Base-by-base conservation (phyloP, 2,888 invertebrate species). In the Hydrotaea diabolus region DNA sequence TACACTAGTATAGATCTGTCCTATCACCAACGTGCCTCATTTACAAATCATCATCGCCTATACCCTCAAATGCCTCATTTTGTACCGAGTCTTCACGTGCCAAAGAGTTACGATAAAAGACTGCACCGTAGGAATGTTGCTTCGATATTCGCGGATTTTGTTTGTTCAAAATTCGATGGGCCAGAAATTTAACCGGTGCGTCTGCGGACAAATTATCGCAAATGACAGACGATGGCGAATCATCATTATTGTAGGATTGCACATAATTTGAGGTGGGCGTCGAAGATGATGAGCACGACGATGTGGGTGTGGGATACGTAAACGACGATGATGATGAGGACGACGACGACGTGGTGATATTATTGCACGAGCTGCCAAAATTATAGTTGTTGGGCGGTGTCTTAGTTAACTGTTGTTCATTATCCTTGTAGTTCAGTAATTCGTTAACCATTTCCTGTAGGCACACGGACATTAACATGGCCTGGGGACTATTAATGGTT, bases 391-490 rank as follows among this genome's bases (percentile, higher is more conserved):
- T 0, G 19, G 19, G 5, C 13, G 36, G 49, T 4, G 59, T 77
- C 74, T 57, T 43, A 0, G 17, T 26, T 43, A 79, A 75, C 62
- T 85, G 39, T 69, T 85, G 39, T 36, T 81, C 78, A 74, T 69
- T 69, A 19, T 86, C 85, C 49, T 87, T 88, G 13, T 75, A 87
- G 19, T 84, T 87, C 36, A 91, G 83, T 74, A 99, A 93, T 92
- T 99, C 99, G 90, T 98, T 98, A 0, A 99, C 99, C 94, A 99
- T 97, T 7, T 97, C 96, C 94, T 98, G 97, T 80, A 99, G 94
- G 91, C 98, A 98, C 79, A 98, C 96, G 39, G 98, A 98, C 94
- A 99, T 97, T 85, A 99, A 94, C 91, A 99, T 98, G 0, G 98
- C 97, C 93, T 97, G 97, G 86, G 97, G 96, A 87, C 98, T 98